Percentiles rank a stretch among this genome's conserved stretches.
phyloP scores from a whole-genome alignment of 2,888 invertebrate species.

The Eupithecia abbreviata region DNA sequence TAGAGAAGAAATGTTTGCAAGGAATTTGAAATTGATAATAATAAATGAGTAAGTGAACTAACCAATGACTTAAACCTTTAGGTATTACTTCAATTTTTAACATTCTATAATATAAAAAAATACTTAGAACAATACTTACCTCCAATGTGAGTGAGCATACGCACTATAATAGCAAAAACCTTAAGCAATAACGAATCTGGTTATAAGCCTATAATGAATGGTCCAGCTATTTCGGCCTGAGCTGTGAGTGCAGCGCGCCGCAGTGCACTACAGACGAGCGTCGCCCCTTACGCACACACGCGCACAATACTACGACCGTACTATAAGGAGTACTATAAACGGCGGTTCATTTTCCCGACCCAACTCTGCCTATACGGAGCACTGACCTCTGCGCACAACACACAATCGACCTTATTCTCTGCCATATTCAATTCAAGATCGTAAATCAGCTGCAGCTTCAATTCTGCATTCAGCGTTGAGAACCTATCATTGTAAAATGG shows the following conservation, averaged over 20 bases:
- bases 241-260: slow-evolving; percentile 52
- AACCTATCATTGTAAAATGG: slow-evolving; percentile 36
- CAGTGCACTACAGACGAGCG: slow-evolving; percentile 51
- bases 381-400: slow-evolving; percentile 41
- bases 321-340: slow-evolving; percentile 78
- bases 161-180: no score
- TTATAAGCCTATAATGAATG: background rate
- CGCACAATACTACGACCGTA: slow-evolving; percentile 72
- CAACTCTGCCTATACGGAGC: slow-evolving; percentile 65
- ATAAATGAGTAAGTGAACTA: no score
- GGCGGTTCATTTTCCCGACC: slow-evolving; percentile 75
- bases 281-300: slow-evolving; percentile 56
- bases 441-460: slow-evolving; percentile 41
- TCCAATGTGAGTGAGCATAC: no score
- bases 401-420: slow-evolving; percentile 51
- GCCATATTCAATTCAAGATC: slow-evolving; percentile 42
- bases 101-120: no score
- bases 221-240: slow-evolving; percentile 13
- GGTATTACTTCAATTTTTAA: no score
- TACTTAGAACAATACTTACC: no score
- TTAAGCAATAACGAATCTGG: background rate
- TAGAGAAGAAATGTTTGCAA: no score
- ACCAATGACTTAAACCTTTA: no score
- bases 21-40: no score
- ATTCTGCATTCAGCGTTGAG: slow-evolving; percentile 32